Conservation (phyloP, 2,113 vertebrate genomes). For the Ailuropoda melanoleuca region DNA sequence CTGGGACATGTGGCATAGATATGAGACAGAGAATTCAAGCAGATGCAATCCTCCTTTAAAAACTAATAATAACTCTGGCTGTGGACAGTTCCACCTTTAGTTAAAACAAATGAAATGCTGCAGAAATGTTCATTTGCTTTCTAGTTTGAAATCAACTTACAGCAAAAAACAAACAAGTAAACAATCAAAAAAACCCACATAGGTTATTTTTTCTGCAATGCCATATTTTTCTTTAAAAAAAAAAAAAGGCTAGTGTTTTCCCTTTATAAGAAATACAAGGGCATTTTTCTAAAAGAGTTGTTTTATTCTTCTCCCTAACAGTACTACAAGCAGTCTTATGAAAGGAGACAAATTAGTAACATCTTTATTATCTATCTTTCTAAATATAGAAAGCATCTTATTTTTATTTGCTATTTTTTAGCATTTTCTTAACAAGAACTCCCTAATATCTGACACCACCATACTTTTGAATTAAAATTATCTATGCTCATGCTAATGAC, state of each 20-base stretch:
- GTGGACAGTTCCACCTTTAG: neutral
- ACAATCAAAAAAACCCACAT: neutral
- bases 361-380: neutral
- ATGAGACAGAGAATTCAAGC: neutral
- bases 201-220: neutral
- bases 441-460: neutral
- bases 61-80: neutral
- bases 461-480: conserved; percentile 43
- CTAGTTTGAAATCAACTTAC: neutral
- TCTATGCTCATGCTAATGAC: conserved; percentile 32
- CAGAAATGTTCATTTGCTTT: neutral
- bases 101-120: neutral
- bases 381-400: neutral
- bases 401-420: neutral
- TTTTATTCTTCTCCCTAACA: neutral
- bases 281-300: neutral
- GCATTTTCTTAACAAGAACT: conserved; percentile 28
- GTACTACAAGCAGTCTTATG: neutral
- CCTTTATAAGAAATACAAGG: neutral
- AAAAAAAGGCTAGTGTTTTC: neutral
- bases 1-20: neutral
- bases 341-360: neutral
- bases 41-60: neutral
- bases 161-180: neutral
- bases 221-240: neutral